Percentiles rank a stretch among this genome's conserved stretches.
These are phyloP conservation scores for Myocastor coypus DNA, from an alignment of 2,113 vertebrate species.

Conservation along the genomic window DNA sequence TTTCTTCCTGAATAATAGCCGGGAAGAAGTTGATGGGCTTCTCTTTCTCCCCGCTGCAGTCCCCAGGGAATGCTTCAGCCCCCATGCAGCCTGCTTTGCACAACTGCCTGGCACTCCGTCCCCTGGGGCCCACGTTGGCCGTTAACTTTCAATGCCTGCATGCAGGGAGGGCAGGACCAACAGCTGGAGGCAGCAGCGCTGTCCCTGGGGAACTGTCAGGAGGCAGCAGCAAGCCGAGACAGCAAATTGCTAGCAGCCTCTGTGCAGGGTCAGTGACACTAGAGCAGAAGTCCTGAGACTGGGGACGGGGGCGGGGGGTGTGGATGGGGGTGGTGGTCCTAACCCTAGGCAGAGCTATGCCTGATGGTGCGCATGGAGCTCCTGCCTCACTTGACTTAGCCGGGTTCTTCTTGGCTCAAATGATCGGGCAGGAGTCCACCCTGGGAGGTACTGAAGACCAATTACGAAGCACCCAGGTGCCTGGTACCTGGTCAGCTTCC, in stretches of 20 bases:
- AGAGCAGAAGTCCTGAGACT: background rate
- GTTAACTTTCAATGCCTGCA: conserved; percentile 73
- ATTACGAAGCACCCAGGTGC: background rate
- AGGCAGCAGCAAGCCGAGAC: background rate
- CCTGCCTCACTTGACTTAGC: rapidly evolving
- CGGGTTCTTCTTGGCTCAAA: background rate
- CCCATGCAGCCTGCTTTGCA: background rate
- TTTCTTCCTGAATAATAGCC: background rate
- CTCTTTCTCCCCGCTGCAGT: background rate
- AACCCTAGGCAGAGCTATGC: background rate
- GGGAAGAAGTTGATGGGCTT: conserved; percentile 48
- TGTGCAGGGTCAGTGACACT: rapidly evolving
- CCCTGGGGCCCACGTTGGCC: conserved; percentile 47
- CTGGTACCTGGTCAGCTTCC: background rate
- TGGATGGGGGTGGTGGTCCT: too few relatives aligned
- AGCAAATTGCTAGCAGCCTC: conserved; percentile 13
- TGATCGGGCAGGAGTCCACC: too few relatives aligned
- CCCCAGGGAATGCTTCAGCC: background rate
- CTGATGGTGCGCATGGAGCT: background rate
- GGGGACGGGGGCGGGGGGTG: background rate
- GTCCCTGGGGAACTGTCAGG: conserved; percentile 41
- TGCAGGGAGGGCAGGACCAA: background rate
- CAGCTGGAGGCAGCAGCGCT: conserved; percentile 61
- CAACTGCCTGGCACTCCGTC: background rate
- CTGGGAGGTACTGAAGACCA: background rate